These are phyloP conservation scores for Stratiolaelaps scimitus DNA, from an alignment of 1,140 invertebrate genomes.

Conservation along the genomic window DNA sequence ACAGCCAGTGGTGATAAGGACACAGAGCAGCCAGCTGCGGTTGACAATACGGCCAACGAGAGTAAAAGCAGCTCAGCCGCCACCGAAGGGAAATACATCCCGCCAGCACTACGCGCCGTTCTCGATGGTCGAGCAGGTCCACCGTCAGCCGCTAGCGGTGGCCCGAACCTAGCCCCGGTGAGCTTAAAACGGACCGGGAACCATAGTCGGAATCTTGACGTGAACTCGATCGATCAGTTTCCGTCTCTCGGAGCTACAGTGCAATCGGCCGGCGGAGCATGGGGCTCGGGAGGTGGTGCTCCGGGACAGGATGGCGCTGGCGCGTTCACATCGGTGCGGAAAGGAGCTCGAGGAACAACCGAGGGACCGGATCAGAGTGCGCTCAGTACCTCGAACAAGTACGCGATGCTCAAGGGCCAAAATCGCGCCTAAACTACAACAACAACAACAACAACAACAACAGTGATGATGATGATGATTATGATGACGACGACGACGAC, in stretches of 20 bases:
- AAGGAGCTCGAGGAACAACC: not conserved
- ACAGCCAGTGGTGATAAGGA: no score
- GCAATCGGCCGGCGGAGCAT: not conserved
- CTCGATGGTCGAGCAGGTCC: not conserved
- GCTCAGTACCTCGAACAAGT: constrained; percentile 6
- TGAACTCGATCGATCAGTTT: constrained; percentile 21
- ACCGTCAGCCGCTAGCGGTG: not conserved
- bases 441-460: no score
- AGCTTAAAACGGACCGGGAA: not conserved
- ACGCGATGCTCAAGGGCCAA: not conserved
- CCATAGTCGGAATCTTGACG: constrained; percentile 5
- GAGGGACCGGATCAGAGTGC: constrained; percentile 1
- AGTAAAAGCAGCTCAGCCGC: not conserved
- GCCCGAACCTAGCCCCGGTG: not conserved
- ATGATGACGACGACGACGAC: no score
- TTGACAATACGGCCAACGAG: not conserved
- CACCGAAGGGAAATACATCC: not conserved
- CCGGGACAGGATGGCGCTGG: not conserved
- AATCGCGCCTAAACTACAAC: no score
- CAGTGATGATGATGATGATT: no score
- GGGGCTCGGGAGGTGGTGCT: not conserved
- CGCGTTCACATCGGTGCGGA: constrained; percentile 14
- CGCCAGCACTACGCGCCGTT: not conserved
- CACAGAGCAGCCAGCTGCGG: not conserved
- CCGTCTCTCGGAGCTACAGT: not conserved